Conservation (phyloP, 2,113 vertebrate species). For the Nerophis ophidion region DNA sequence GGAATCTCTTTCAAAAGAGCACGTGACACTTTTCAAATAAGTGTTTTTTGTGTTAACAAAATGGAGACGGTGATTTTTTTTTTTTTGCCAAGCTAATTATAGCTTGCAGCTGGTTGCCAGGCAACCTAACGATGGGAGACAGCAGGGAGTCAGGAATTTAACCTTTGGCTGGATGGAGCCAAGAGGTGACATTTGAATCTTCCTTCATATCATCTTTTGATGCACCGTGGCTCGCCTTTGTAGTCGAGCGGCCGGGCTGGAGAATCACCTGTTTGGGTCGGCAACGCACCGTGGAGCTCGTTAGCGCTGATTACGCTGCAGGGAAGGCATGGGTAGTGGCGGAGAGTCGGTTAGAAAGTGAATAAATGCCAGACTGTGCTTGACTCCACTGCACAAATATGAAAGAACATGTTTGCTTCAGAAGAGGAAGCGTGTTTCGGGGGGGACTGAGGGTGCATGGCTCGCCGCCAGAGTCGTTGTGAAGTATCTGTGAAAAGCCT, state of each 20-base stretch:
- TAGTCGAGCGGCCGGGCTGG: too few species aligned
- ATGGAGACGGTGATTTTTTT: slow-evolving; percentile 65
- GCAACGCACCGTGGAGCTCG: too few species aligned
- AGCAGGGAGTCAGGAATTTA: slow-evolving; percentile 72
- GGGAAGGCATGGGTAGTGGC: too few species aligned
- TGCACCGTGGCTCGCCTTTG: background rate
- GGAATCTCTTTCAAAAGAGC: slow-evolving; percentile 54
- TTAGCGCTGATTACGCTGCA: too few species aligned
- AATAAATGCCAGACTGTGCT: too few species aligned
- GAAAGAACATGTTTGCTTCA: background rate
- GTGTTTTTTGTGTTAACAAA: slow-evolving; percentile 72
- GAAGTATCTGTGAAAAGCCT: slow-evolving; percentile 75
- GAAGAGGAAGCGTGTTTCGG: background rate
- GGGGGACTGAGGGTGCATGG: slow-evolving; percentile 27
- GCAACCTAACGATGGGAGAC: slow-evolving; percentile 71
- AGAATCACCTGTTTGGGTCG: too few species aligned
- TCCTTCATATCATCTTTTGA: slow-evolving; percentile 48
- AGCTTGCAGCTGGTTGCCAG: slow-evolving; percentile 66
- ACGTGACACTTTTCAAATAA: slow-evolving; percentile 66
- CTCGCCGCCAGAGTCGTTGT: slow-evolving; percentile 68
- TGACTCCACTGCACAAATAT: too few species aligned
- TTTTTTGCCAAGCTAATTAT: slow-evolving; percentile 60
- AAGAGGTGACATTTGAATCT: slow-evolving; percentile 67
- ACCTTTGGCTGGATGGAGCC: slow-evolving; percentile 68
- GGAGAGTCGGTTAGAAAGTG: too few species aligned